Base-by-base conservation (phyloP, 2,888 invertebrate species). In the Timema podura region DNA sequence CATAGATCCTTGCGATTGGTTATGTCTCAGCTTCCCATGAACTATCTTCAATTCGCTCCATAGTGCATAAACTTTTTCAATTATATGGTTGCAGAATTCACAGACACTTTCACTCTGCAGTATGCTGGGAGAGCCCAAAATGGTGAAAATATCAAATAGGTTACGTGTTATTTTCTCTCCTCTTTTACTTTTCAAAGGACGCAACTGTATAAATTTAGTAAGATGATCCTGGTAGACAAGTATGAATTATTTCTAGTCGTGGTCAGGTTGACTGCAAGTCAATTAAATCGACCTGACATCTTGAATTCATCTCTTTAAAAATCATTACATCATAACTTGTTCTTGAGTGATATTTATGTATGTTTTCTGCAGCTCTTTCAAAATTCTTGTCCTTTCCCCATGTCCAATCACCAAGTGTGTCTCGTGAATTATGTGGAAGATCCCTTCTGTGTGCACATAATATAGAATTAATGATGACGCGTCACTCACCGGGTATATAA, bases 281-380 rank as follows among this genome's bases (percentile, higher is more conserved):
- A 48, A 80, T 79, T 1, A 81, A 71, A 74, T 81, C 79, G 3
- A 79, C 79, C 76, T 80, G 79, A 68, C 79, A 79, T 49, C 79
- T 72, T 45, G 73, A 72, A 70, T 78, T 79, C 65, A 79, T 72
- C 64, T 78, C 76, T 5, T 64, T 49, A 48, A 70, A 51, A 10
- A 73, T 16, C 49, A 75, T 73, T 13, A 30, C 2, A 30, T 30
- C 30, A 3, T 30, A 2, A 30, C 57, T 30, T 11, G 57, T 13
- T 51, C 51, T 57, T 57, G 13, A 57, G 13, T 13, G 13, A 13
- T 57, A 11, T 13, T 57, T 57, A 6, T 54, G 15, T 57, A 57
- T 13, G 30, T 57, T 6, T 11, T 57, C 13, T 11, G 57, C 13
- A 57, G 57, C 57, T n/a, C 51, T 51, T 57, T 11, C 2, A 13